phyloP scores from a whole-genome alignment of 1,140 invertebrate genomes.

The Brachionus rubens region DNA sequence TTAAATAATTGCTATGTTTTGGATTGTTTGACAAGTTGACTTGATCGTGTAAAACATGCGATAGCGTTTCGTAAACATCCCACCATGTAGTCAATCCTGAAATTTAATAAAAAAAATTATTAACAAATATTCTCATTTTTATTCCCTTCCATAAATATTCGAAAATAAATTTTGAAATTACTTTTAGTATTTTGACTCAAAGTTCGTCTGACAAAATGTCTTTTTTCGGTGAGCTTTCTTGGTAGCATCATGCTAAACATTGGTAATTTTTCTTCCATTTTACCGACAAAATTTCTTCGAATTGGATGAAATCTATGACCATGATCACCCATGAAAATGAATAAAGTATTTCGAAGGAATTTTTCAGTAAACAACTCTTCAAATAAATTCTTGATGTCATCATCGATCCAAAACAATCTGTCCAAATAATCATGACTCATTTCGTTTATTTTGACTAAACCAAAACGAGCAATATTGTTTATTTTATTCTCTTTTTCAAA shows the following conservation, averaged over 20 bases:
- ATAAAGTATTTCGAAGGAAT: slow-evolving; percentile 42
- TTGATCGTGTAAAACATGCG: neutral
- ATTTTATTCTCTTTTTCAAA: slow-evolving; percentile 2
- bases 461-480: slow-evolving; percentile 11
- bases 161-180: no score
- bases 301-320: slow-evolving; percentile 41
- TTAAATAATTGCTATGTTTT: neutral
- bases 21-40: neutral
- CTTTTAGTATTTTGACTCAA: slow-evolving; percentile 32
- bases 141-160: no score
- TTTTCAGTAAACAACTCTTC: slow-evolving; percentile 4
- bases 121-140: no score
- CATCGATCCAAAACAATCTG: slow-evolving; percentile 40
- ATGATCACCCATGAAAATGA: slow-evolving; percentile 47
- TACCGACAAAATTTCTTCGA: slow-evolving; percentile 30
- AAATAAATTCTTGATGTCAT: slow-evolving; percentile 42
- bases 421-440: slow-evolving; percentile 47
- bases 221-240: neutral
- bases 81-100: slow-evolving; percentile 31
- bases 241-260: slow-evolving; percentile 45
- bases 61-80: slow-evolving; percentile 14
- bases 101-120: neutral
- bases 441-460: slow-evolving; percentile 45
- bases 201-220: neutral
- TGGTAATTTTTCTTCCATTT: slow-evolving; percentile 47